phyloP scores from a whole-genome alignment of 2,113 vertebrate species.

The Bostrychus sinensis region DNA sequence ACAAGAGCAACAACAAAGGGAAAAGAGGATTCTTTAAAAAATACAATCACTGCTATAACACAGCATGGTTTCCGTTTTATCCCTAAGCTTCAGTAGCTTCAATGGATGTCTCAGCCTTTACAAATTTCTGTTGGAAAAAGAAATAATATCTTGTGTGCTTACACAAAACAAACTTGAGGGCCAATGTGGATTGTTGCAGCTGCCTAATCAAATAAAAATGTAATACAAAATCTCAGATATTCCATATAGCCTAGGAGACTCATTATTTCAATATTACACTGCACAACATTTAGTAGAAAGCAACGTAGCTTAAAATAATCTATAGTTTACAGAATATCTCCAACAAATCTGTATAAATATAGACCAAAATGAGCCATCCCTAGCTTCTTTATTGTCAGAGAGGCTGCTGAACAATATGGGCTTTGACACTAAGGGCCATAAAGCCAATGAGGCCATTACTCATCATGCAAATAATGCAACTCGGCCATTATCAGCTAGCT shows the following conservation, averaged over 20 bases:
- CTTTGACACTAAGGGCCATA: slow-evolving; percentile 3
- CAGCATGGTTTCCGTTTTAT: slow-evolving; percentile 44
- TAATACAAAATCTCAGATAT: slow-evolving; percentile 44
- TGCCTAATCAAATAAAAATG: slow-evolving; percentile 66
- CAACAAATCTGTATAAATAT: not conserved
- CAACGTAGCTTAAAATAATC: slow-evolving; percentile 32
- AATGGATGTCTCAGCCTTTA: slow-evolving; percentile 34
- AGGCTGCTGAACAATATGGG: slow-evolving; percentile 22
- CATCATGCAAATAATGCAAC: slow-evolving; percentile 32
- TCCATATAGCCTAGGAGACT: slow-evolving; percentile 52
- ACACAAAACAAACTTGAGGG: slow-evolving; percentile 55
- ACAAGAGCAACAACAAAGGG: slow-evolving; percentile 40
- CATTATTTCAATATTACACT: slow-evolving; percentile 63
- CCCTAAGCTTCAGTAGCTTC: slow-evolving; percentile 37
- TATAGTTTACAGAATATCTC: slow-evolving; percentile 24
- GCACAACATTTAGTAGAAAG: slow-evolving; percentile 41
- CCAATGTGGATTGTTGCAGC: slow-evolving; percentile 56
- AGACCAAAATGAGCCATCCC: slow-evolving; percentile 18
- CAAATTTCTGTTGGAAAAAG: slow-evolving; percentile 35
- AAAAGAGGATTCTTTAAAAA: slow-evolving; percentile 22
- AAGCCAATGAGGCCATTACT: slow-evolving; percentile 17
- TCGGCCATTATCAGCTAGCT: slow-evolving; percentile 53
- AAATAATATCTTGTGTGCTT: slow-evolving; percentile 51
- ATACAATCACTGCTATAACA: slow-evolving; percentile 45
- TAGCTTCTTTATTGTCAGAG: slow-evolving; percentile 19